Evolutionary conservation across 1,140 invertebrate species (phyloP).

Genomic region (Bombus difficillimus): DNA sequence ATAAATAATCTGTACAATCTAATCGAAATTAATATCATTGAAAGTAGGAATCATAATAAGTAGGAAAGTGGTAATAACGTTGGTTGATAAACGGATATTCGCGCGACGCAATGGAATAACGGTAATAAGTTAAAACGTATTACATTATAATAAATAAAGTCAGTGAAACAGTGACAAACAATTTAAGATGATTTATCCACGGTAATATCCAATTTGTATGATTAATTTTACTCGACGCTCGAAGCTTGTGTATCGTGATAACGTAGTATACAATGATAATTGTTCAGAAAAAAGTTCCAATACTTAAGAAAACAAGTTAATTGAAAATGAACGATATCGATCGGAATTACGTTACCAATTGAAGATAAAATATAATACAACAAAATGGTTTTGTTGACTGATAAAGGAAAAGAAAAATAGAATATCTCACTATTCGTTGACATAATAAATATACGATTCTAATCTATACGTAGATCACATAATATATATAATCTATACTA

Average conservation of each 20-base stretch:
- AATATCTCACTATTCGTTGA: neutral
- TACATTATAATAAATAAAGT: neutral
- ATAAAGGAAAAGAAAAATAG: neutral
- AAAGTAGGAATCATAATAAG: neutral
- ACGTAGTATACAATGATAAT: neutral
- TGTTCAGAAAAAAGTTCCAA: neutral
- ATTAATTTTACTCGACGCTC: neutral
- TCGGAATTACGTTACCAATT: neutral
- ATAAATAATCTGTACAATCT: slow-evolving; percentile 14
- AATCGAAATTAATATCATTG: neutral
- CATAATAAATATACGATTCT: neutral
- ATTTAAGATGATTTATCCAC: neutral
- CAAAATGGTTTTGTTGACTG: neutral
- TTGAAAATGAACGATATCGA: neutral
- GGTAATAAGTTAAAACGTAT: neutral
- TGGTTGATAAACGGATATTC: neutral
- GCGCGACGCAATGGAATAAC: neutral
- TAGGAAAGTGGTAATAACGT: neutral
- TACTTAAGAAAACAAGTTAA: neutral
- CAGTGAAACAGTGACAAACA: neutral
- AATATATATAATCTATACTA: too few species aligned
- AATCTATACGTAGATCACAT: slow-evolving; percentile 6
- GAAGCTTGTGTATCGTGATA: neutral
- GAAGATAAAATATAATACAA: slow-evolving; percentile 13
- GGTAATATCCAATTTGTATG: neutral